Evolutionary conservation across 2,113 vertebrate species (phyloP).

Genomic region (Fukomys damarensis): DNA sequence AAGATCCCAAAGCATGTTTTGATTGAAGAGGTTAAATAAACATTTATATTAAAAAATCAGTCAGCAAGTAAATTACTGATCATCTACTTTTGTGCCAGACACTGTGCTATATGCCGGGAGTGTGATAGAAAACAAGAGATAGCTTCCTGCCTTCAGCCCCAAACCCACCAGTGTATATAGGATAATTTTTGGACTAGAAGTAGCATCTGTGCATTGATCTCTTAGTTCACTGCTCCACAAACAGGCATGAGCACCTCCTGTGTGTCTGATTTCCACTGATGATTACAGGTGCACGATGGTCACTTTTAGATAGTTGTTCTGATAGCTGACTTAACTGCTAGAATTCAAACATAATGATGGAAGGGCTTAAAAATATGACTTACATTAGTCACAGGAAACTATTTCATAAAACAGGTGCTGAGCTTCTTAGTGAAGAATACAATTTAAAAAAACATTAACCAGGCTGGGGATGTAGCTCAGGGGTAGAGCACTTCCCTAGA

Average conservation of each 20-base stretch:
- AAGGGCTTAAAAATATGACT: conserved; percentile 7
- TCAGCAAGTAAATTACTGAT: neutral
- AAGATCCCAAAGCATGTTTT: conserved; percentile 3
- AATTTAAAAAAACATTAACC: neutral
- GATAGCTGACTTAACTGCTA: neutral
- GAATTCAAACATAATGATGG: conserved; percentile 3
- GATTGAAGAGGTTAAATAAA: neutral
- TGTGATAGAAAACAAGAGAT: neutral
- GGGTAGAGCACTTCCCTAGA: neutral
- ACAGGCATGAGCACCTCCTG: neutral
- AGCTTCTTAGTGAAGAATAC: neutral
- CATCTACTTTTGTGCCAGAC: neutral
- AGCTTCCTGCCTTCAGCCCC: rapidly evolving
- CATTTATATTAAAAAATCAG: neutral
- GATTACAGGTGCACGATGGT: neutral
- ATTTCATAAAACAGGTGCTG: conserved; percentile 13
- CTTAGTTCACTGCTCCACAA: neutral
- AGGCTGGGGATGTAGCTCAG: neutral
- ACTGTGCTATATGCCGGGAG: neutral
- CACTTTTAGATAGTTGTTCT: neutral
- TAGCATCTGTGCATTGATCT: neutral
- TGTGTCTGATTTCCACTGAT: neutral
- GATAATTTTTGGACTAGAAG: neutral
- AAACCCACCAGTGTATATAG: rapidly evolving
- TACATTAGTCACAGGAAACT: neutral